Evolutionary conservation across 2,888 invertebrate species (phyloP).

Genomic region (Crematogaster levior): DNA sequence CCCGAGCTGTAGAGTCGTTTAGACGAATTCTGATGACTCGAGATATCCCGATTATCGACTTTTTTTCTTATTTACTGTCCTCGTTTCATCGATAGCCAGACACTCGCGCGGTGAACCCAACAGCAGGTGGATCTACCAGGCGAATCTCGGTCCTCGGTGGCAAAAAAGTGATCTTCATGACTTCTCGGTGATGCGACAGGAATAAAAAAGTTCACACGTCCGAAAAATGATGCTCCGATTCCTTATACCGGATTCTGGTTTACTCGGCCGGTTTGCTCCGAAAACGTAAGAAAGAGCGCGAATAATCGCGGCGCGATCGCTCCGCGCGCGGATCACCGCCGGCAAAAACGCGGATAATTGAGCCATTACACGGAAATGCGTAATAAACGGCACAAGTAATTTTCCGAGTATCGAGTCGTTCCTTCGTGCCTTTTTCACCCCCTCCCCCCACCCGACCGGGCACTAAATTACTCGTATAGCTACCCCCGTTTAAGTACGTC

Average conservation of each 20-base stretch:
- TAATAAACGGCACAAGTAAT: constrained; percentile 51
- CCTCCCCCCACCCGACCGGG: background rate
- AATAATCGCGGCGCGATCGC: constrained; percentile 29
- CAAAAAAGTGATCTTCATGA: background rate
- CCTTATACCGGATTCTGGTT: background rate
- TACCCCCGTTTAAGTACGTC: constrained; percentile 57
- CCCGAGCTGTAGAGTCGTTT: background rate
- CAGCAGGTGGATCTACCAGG: no score
- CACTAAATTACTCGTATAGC: constrained; percentile 43
- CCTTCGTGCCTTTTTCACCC: constrained; percentile 19
- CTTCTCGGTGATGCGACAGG: constrained; percentile 1
- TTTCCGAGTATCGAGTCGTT: constrained; percentile 50
- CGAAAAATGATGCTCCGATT: constrained; percentile 12
- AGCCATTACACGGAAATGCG: constrained; percentile 51
- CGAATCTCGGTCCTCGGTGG: background rate
- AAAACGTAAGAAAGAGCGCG: background rate
- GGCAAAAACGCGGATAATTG: constrained; percentile 50
- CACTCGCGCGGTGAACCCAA: background rate
- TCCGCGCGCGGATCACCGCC: background rate
- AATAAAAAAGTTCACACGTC: constrained; percentile 1
- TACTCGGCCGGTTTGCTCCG: background rate
- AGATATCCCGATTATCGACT: constrained; percentile 11
- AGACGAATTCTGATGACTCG: background rate
- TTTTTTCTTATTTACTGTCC: background rate
- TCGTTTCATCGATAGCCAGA: constrained; percentile 3